Evolutionary conservation across 2,888 invertebrate species (phyloP).

Genomic region (Noctuana brunneofusca): DNA sequence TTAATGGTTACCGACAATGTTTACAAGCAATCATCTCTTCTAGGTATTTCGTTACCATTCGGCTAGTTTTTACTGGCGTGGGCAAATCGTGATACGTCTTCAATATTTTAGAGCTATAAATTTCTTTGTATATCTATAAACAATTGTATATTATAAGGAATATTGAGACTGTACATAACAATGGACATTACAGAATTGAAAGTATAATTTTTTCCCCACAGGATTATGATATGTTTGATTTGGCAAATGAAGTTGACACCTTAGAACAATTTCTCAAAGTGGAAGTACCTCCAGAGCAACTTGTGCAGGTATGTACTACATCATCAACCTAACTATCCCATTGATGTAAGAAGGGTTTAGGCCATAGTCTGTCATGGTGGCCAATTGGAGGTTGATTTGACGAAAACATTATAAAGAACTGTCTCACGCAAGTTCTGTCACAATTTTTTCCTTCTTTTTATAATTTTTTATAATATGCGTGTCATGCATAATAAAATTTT

Average conservation of each 20-base stretch:
- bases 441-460: no score
- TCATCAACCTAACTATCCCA: no score
- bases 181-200: background rate
- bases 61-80: background rate
- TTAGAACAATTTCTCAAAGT: slow-evolving; percentile 94
- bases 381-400: no score
- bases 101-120: background rate
- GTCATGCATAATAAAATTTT: no score
- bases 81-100: background rate
- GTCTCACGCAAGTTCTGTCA: no score
- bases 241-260: slow-evolving; percentile 95
- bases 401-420: no score
- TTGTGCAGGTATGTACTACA: slow-evolving; percentile 46
- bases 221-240: slow-evolving; percentile 96
- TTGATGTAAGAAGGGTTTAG: no score
- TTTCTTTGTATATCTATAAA: no score
- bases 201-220: slow-evolving; percentile 52
- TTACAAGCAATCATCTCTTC: no score
- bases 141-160: no score
- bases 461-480: no score
- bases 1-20: slow-evolving; percentile 80
- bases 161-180: slow-evolving; percentile 43
- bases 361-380: no score
- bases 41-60: background rate
- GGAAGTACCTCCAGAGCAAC: slow-evolving; percentile 80